phyloP scores from a whole-genome alignment of 2,888 invertebrate species.

The Seladonia tumulorum region DNA sequence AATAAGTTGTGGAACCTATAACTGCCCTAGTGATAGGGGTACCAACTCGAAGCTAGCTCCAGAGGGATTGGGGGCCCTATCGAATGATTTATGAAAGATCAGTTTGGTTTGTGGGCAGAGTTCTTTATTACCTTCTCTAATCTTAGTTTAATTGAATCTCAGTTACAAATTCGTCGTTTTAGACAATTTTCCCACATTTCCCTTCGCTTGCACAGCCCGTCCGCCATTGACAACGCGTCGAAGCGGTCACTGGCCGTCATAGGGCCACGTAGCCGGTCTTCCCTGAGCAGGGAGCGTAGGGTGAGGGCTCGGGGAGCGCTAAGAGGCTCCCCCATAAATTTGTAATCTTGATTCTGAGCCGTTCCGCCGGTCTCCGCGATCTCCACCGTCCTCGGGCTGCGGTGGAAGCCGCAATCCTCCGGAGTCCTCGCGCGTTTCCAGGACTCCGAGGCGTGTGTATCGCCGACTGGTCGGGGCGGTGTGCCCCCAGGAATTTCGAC shows the following conservation, averaged over 20 bases:
- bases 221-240: neutral
- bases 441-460: constrained; percentile 48
- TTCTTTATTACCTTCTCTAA: no score
- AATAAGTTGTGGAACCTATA: no score
- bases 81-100: no score
- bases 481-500: constrained; percentile 63
- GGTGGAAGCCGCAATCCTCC: constrained; percentile 36
- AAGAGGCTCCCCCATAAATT: constrained; percentile 59
- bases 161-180: no score
- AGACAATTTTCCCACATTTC: neutral
- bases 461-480: constrained; percentile 26
- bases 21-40: no score
- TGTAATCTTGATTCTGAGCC: constrained; percentile 63
- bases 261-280: neutral
- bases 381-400: neutral
- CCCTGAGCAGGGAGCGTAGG: neutral
- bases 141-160: no score
- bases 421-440: constrained; percentile 47
- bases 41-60: no score
- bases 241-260: neutral
- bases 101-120: no score
- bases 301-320: constrained; percentile 9
- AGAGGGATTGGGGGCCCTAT: no score
- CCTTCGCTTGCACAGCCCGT: no score
- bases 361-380: constrained; percentile 16